These are phyloP conservation scores for Tigriopus californicus DNA, from an alignment of 2,888 invertebrate genomes.

Conservation along the genomic window DNA sequence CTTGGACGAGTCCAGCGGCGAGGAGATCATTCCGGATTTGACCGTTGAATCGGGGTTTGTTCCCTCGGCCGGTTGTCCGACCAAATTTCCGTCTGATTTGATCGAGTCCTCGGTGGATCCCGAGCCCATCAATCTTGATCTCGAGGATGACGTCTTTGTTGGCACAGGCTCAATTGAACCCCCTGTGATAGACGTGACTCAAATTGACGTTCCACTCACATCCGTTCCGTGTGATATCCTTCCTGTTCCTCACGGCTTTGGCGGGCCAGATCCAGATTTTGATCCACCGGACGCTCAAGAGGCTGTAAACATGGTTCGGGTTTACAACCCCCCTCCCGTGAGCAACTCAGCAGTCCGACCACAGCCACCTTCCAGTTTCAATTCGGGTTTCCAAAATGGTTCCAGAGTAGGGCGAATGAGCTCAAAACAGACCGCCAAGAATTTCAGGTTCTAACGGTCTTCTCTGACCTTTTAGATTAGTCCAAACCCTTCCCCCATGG, in stretches of 20 bases:
- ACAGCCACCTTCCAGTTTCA: no score
- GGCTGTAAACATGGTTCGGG: slow-evolving; percentile 1
- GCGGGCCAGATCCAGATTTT: no score
- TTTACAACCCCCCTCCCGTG: slow-evolving; percentile 7
- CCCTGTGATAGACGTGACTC: neutral
- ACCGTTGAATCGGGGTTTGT: slow-evolving; percentile 3
- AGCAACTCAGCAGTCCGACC: neutral
- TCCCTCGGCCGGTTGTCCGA: neutral
- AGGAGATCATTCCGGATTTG: slow-evolving; percentile 9
- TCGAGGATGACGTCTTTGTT: neutral
- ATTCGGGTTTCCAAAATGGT: no score
- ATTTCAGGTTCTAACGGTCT: no score
- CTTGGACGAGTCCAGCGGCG: neutral
- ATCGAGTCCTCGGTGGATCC: slow-evolving; percentile 11
- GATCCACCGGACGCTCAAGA: neutral
- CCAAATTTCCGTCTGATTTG: slow-evolving; percentile 3
- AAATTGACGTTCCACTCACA: neutral
- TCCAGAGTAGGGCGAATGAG: no score
- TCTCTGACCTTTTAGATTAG: no score
- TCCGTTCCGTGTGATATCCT: no score
- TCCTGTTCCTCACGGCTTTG: no score
- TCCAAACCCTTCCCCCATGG: no score
- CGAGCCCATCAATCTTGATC: neutral
- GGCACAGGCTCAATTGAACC: neutral
- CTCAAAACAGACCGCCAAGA: no score